Evolutionary conservation across 2,888 invertebrate genomes (phyloP).

Genomic region (Isotomurus palustris): DNA sequence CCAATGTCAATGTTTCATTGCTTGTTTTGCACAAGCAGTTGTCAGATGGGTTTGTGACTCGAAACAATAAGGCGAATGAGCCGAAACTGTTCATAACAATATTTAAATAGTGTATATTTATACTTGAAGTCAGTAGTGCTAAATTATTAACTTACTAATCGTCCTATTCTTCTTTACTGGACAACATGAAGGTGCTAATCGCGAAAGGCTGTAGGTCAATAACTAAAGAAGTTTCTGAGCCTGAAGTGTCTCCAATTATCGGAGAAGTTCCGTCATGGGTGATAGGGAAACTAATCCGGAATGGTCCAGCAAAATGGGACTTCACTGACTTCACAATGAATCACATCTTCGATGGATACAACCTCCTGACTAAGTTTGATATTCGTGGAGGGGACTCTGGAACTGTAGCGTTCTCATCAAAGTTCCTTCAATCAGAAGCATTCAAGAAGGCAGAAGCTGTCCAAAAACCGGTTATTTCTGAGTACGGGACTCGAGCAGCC

Average conservation of each 20-base stretch:
- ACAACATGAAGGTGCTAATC: neutral
- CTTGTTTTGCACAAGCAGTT: no score
- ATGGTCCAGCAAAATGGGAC: conserved; percentile 7
- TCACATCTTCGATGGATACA: conserved; percentile 3
- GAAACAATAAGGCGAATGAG: no score
- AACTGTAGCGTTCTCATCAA: conserved; percentile 46
- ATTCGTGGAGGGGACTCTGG: conserved; percentile 5
- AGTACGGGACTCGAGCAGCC: conserved; percentile 52
- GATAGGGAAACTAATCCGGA: conserved; percentile 16
- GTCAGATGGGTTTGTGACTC: no score
- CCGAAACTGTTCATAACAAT: no score
- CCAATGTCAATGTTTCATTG: no score
- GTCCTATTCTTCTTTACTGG: no score
- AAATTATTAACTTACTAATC: no score
- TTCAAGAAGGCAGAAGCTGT: conserved; percentile 51
- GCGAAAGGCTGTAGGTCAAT: neutral
- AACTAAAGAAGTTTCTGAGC: conserved; percentile 5
- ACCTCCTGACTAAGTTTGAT: conserved; percentile 6
- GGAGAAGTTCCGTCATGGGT: conserved; percentile 30
- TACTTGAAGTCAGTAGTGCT: no score
- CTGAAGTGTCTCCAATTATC: conserved; percentile 23
- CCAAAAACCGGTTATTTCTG: conserved; percentile 51
- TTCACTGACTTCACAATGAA: neutral
- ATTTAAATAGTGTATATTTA: no score
- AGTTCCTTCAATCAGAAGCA: conserved; percentile 52